phyloP scores from a whole-genome alignment of 2,797 vertebrate genomes.

The Nyctalus aviator region DNA sequence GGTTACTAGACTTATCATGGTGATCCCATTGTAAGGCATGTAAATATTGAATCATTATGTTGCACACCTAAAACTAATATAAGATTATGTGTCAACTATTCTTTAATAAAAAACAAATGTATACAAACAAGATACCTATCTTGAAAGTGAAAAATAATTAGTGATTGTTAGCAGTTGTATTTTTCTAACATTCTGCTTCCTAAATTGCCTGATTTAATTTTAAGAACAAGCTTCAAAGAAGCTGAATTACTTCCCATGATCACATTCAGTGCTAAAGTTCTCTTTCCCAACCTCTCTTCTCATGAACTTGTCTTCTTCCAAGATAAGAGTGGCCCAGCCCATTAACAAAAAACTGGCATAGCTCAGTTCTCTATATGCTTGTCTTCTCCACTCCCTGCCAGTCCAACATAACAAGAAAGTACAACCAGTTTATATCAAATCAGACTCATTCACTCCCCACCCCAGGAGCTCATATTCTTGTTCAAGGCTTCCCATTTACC shows the following conservation, averaged over 20 bases:
- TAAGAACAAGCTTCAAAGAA: not conserved
- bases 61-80: not conserved
- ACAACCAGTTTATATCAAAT: not conserved
- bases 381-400: not conserved
- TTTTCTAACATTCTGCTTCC: conserved; percentile 15
- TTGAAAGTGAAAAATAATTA: not conserved
- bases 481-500: not conserved
- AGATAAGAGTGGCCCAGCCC: not conserved
- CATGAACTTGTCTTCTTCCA: not conserved
- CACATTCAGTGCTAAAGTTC: not conserved
- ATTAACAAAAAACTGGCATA: not conserved
- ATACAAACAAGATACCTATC: not conserved
- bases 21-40: too few relatives aligned
- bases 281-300: not conserved
- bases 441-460: not conserved
- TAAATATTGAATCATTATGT: too few relatives aligned
- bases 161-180: not conserved
- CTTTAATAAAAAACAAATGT: not conserved
- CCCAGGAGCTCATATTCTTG: not conserved
- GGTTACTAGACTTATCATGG: too few relatives aligned
- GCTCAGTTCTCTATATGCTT: not conserved
- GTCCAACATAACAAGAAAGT: not conserved
- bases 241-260: not conserved
- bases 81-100: not conserved
- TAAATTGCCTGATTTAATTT: not conserved